Base-by-base conservation (phyloP, 2,113 vertebrate species). In the Cervus canadensis region DNA sequence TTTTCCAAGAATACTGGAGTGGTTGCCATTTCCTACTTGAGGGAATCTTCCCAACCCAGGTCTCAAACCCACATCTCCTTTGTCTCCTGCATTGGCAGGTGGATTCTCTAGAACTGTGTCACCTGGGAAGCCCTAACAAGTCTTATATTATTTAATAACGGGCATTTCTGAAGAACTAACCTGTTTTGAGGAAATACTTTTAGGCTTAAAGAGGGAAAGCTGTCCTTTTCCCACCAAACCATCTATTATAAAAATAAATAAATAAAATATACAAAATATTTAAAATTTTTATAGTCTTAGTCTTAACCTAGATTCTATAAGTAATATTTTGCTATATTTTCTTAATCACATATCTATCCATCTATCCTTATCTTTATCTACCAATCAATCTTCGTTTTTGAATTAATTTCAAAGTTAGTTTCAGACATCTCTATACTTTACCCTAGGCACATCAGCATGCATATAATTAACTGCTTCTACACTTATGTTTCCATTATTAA, bases 361-460 rank as follows among this genome's bases (percentile, higher is more conserved):
- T 57, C 84, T 84, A 11, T 78, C 6, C 13, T 82, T 36, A 71
- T n/a, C 17, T 89, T 40, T 76, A 10, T 74, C 28, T 40, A 14
- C n/a, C 40, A 26, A 81, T 84, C 48, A 89, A 3, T 93, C 54
- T 50, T 89, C n/a, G 43, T 30, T 57, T 92, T 71, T 82, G 6
- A 96, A 60, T 57, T 4, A n/a, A 92, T 96, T 96, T 96, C 6
- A 79, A 84, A 88, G n/a, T 40, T 12, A 78, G 30, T 79, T 90
- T 8, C 19, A 90, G 12, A 74, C 13, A 45, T 90, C 57, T 28
- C 40, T 67, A 40, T 0, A 86, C 54, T 59, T 95, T 8, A 50
- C 25, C 21, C 11, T 78, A 79, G n/a, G 92, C 2, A 67, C 13
- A 74, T 94, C 7, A 57, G 9, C 6, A 89, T 52, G 57, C 3